Evolutionary conservation across 2,888 invertebrate species (phyloP).

Genomic region (Aphidius colemani): DNA sequence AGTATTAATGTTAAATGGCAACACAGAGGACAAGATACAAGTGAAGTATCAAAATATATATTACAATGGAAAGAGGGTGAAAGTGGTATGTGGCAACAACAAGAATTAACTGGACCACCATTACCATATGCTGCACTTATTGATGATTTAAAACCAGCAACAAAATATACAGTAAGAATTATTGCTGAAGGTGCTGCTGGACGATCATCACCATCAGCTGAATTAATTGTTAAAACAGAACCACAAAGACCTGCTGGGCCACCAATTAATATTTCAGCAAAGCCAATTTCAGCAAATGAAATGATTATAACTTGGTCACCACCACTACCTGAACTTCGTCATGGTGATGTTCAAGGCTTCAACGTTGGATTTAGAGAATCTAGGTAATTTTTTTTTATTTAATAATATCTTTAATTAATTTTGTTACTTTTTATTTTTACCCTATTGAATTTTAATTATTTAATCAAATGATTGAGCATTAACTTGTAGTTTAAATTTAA

Average conservation of each 20-base stretch:
- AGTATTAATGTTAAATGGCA: slow-evolving; percentile 79
- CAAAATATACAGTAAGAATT: slow-evolving; percentile 72
- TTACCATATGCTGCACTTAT: slow-evolving; percentile 68
- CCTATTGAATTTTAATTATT: neutral
- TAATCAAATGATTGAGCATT: too few species aligned
- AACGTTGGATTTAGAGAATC: slow-evolving; percentile 71
- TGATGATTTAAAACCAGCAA: slow-evolving; percentile 73
- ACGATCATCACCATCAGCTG: slow-evolving; percentile 70
- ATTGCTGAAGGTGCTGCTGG: slow-evolving; percentile 78
- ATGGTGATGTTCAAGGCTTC: slow-evolving; percentile 78
- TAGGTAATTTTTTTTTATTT: slow-evolving; percentile 50
- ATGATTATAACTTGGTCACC: slow-evolving; percentile 76
- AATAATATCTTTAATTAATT: too few species aligned
- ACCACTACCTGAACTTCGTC: slow-evolving; percentile 70
- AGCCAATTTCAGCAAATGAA: slow-evolving; percentile 75
- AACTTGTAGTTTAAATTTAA: too few species aligned
- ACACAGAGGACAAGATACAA: slow-evolving; percentile 70
- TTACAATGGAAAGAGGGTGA: slow-evolving; percentile 71
- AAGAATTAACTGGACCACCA: slow-evolving; percentile 70
- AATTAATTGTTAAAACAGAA: slow-evolving; percentile 69
- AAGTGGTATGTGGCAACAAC: slow-evolving; percentile 63
- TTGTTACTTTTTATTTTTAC: neutral
- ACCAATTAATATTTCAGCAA: slow-evolving; percentile 69
- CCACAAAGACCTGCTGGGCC: slow-evolving; percentile 75
- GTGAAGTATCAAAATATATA: slow-evolving; percentile 72